Conservation (phyloP, 2,888 invertebrate species). For the Thymelicus acteon region DNA sequence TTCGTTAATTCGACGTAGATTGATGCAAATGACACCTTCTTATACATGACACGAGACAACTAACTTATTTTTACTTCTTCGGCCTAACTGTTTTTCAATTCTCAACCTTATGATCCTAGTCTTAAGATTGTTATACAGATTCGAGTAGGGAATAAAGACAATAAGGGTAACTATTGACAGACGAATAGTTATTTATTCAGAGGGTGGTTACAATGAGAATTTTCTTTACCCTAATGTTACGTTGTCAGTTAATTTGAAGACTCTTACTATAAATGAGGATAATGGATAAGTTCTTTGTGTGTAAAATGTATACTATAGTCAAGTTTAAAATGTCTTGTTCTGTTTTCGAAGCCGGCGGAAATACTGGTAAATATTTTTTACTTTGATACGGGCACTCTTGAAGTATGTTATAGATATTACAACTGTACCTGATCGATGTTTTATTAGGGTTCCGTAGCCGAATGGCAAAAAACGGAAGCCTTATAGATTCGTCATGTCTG, state of each 20-base stretch:
- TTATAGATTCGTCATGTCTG: too few species aligned
- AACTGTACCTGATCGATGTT: too few species aligned
- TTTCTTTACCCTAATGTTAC: constrained; percentile 53
- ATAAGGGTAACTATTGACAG: constrained; percentile 69
- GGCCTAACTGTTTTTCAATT: constrained; percentile 16
- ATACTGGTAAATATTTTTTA: too few species aligned
- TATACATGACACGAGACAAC: constrained; percentile 50
- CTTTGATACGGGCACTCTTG: too few species aligned
- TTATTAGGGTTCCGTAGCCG: too few species aligned
- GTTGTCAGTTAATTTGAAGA: constrained; percentile 42
- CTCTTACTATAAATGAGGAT: constrained; percentile 30
- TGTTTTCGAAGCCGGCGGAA: too few species aligned
- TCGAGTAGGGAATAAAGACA: background rate
- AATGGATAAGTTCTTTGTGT: constrained; percentile 16
- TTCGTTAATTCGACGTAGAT: constrained; percentile 74
- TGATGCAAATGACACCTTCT: constrained; percentile 78
- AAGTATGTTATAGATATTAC: too few species aligned
- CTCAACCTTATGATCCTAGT: constrained; percentile 12
- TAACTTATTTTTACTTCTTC: constrained; percentile 29
- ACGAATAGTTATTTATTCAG: constrained; percentile 70
- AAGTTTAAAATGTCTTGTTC: background rate
- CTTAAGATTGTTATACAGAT: constrained; percentile 37
- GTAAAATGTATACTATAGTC: background rate
- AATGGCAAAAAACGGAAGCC: too few species aligned
- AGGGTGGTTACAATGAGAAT: constrained; percentile 60